phyloP scores from a whole-genome alignment of 2,888 invertebrate species.

The Germaria angustata region DNA sequence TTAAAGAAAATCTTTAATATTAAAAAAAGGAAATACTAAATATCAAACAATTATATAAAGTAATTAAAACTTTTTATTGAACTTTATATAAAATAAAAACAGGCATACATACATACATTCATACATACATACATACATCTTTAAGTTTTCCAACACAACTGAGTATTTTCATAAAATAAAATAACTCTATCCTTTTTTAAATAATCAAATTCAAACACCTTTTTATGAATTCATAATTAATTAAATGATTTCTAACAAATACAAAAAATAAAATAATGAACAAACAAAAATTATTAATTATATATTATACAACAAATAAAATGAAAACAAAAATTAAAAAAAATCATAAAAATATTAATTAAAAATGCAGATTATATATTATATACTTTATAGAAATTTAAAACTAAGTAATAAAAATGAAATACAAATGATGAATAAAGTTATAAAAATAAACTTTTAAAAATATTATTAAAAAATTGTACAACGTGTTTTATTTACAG shows the following conservation, averaged over 20 bases:
- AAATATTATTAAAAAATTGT: constrained; percentile 61
- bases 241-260: constrained; percentile 26
- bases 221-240: constrained; percentile 32
- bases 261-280: constrained; percentile 40
- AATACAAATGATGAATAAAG: constrained; percentile 67
- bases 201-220: constrained; percentile 22
- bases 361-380: constrained; percentile 70
- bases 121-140: background rate
- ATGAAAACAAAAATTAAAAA: constrained; percentile 36
- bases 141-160: constrained; percentile 16
- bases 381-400: constrained; percentile 72
- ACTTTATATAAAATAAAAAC: constrained; percentile 2
- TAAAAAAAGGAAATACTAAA: constrained; percentile 42
- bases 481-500: constrained; percentile 42
- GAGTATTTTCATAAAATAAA: constrained; percentile 1
- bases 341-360: constrained; percentile 65
- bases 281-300: constrained; percentile 59
- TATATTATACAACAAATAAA: constrained; percentile 64
- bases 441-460: constrained; percentile 68
- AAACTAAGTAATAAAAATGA: constrained; percentile 66
- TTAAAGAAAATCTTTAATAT: background rate
- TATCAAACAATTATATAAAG: constrained; percentile 50
- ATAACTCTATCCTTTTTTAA: background rate
- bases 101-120: background rate
- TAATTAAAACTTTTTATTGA: constrained; percentile 21